Conservation (phyloP, 2,113 vertebrate species). For the Tetrax tetrax region DNA sequence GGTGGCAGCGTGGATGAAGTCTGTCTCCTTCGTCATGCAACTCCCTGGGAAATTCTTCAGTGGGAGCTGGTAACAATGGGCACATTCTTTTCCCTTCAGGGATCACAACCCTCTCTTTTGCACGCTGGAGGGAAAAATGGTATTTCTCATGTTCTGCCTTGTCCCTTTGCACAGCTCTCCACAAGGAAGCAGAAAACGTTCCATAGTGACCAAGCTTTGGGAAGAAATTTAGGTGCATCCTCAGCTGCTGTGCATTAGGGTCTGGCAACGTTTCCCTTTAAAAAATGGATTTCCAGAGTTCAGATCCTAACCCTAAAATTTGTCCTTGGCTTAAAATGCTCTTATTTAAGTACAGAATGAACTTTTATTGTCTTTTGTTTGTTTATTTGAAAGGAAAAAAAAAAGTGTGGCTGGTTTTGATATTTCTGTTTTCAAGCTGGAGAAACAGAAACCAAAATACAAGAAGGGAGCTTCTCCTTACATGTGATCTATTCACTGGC, state of each 20-base stretch:
- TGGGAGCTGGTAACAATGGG: neutral
- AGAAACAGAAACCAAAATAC: neutral
- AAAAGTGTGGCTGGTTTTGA: neutral
- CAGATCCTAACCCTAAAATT: neutral
- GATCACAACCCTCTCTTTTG: neutral
- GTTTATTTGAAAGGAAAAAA: neutral
- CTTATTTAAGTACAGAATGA: neutral
- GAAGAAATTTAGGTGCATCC: neutral
- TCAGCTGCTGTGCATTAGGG: neutral
- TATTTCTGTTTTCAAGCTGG: neutral
- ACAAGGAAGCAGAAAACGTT: neutral
- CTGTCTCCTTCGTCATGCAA: neutral
- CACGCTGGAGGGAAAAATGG: neutral
- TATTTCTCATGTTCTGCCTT: neutral
- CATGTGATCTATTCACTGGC: neutral
- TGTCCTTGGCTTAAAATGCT: neutral
- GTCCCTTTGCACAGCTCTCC: neutral
- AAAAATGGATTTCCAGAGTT: neutral
- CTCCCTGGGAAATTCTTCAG: neutral
- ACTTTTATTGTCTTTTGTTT: neutral
- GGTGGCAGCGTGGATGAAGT: neutral
- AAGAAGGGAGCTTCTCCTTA: neutral
- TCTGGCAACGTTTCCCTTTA: neutral
- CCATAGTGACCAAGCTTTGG: neutral
- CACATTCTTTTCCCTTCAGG: neutral